phyloP scores from a whole-genome alignment of 2,888 invertebrate genomes.

The Eucera pruinosa region DNA sequence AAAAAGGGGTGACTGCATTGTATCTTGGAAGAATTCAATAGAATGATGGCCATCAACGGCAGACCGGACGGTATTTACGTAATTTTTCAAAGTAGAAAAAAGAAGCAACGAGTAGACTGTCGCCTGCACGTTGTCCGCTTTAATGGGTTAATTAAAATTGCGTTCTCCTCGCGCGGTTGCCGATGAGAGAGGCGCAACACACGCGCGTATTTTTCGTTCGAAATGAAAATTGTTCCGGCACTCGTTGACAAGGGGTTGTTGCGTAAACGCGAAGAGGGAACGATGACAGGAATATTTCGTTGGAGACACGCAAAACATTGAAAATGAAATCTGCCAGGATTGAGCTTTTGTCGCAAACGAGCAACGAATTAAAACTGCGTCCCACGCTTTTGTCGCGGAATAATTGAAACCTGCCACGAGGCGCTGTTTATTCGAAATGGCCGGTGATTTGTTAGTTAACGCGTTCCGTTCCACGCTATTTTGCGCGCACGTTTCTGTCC shows the following conservation, averaged over 20 bases:
- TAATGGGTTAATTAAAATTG: constrained; percentile 50
- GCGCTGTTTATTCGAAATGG: constrained; percentile 22
- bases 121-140: not conserved
- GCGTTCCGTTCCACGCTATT: not conserved
- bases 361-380: constrained; percentile 42
- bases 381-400: not conserved
- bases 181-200: constrained; percentile 16
- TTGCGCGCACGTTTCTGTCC: too few species aligned
- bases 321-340: constrained; percentile 43
- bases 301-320: constrained; percentile 11
- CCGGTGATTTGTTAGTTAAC: constrained; percentile 8
- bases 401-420: constrained; percentile 33
- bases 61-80: not conserved
- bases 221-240: constrained; percentile 38
- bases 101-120: not conserved
- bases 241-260: constrained; percentile 12
- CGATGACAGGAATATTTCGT: constrained; percentile 32
- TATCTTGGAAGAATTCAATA: not conserved
- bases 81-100: constrained; percentile 18
- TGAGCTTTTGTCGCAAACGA: constrained; percentile 41
- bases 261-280: constrained; percentile 19
- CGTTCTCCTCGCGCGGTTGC: not conserved
- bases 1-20: not conserved
- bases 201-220: constrained; percentile 22
- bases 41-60: not conserved